A percentile compares a stretch with the other conserved stretches of the same genome.
Conservation (phyloP, 2,797 vertebrate genomes). For the Poeciliopsis gracilis region DNA sequence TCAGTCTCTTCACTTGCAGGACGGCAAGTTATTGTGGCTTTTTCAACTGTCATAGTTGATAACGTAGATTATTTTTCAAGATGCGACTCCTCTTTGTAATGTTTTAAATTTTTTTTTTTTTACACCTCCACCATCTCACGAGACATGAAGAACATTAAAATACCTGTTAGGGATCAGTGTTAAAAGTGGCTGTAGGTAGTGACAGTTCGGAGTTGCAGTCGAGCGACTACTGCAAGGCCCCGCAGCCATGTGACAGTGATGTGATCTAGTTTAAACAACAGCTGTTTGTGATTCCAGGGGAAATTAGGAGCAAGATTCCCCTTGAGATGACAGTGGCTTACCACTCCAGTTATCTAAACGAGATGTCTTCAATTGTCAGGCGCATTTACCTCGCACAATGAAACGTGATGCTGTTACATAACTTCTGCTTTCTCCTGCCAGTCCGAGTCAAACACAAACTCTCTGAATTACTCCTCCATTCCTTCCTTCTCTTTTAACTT, state of each 20-base stretch:
- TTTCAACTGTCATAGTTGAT: constrained; percentile 58
- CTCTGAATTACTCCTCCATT: constrained; percentile 8
- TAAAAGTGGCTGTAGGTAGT: constrained; percentile 75
- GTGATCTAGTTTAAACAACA: constrained; percentile 93
- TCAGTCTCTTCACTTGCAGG: constrained; percentile 65
- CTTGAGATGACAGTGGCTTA: constrained; percentile 84
- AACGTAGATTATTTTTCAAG: constrained; percentile 52
- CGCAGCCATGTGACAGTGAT: constrained; percentile 87
- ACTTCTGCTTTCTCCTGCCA: constrained; percentile 27
- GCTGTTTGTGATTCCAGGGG: constrained; percentile 93
- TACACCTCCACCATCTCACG: constrained; percentile 53
- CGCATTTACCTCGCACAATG: constrained; percentile 50
- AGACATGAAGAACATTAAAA: constrained; percentile 63
- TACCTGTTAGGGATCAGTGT: constrained; percentile 72
- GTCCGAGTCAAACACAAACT: constrained; percentile 22
- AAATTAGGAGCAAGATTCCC: constrained; percentile 93
- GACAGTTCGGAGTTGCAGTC: constrained; percentile 76
- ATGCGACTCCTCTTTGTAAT: constrained; percentile 38
- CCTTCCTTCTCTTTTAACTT: constrained; percentile 8
- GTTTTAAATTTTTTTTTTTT: not conserved
- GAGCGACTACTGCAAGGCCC: constrained; percentile 84
- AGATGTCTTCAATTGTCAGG: constrained; percentile 78
- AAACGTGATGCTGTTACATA: constrained; percentile 45
- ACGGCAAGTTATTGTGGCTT: constrained; percentile 43
- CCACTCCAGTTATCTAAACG: constrained; percentile 86